Evolutionary conservation across 2,113 vertebrate species (phyloP).

Genomic region (Erythrolamprus reginae): DNA sequence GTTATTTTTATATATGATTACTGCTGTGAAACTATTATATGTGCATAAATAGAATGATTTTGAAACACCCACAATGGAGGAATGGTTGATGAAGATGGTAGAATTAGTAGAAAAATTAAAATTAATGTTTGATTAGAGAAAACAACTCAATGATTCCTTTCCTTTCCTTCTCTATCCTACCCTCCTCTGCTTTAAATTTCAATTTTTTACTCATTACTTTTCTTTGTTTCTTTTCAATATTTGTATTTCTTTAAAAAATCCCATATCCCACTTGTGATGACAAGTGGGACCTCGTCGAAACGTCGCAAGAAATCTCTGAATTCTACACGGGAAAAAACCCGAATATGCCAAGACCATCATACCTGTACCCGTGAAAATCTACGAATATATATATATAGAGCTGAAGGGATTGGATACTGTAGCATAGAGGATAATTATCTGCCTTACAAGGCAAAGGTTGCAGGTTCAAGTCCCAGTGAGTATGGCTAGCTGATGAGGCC

Average conservation of each 20-base stretch:
- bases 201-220: not conserved
- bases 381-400: no score
- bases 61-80: not conserved
- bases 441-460: no score
- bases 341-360: no score
- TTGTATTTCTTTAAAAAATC: not conserved
- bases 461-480: no score
- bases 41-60: not conserved
- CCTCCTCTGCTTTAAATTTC: not conserved
- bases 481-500: no score
- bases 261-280: no score
- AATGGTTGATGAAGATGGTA: not conserved
- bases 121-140: not conserved
- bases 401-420: no score
- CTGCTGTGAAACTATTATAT: not conserved
- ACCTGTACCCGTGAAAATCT: no score
- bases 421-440: no score
- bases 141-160: not conserved
- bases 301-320: no score
- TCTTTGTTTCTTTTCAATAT: not conserved
- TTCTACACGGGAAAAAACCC: no score
- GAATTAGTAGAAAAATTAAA: not conserved
- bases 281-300: no score
- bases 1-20: not conserved
- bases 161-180: fast-evolving